Base-by-base conservation (phyloP, 1,140 invertebrate species). In the Cyrtorhinus lividipennis region DNA sequence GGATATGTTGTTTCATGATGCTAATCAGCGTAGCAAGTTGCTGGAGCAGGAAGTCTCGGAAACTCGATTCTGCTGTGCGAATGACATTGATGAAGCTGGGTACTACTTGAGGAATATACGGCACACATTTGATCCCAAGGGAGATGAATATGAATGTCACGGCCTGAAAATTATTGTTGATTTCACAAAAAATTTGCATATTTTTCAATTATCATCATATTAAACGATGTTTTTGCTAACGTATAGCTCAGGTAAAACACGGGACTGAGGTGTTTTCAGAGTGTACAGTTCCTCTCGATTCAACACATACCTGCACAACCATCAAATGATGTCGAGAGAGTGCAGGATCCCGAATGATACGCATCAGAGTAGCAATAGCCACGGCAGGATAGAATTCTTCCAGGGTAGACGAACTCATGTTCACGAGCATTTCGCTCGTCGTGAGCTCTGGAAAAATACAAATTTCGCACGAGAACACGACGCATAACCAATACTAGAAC, bases 331-430 rank as follows among this genome's bases (percentile, higher is more conserved):
- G 88, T 66, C 93, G 88, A 1, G 83, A 81, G 13, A 98, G 75
- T 1, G 90, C 87, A 0, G 92, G 92, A 76, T 99, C 95, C 1
- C 88, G 80, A 44, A 99, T 86, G 48, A 99, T 97, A 66, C 87
- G 81, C 86, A 99, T 95, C 10, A 99, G 77, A 0, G 92, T 93
- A 2, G 91, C 87, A 64, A 99, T 92, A 0, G 95, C 93, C 62
- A 99, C 88, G 0, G 95, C 93, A 2, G 95, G 93, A 76, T 99
- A 99, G 75, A 96, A 99, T 73, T 99, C 96, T 69, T 98, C 95
- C 38, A 98, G 79, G 57, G 80, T 90, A 67, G 76, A 73, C 24
- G 86, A 83, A 25, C 86, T 86, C 91, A 97, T 95, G 71, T 92
- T 95, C 0, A 97, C 92, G 2, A 98, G 75, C 87, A 97, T 89